Conservation (phyloP, 2,113 vertebrate genomes). For the Guaruba guarouba region DNA sequence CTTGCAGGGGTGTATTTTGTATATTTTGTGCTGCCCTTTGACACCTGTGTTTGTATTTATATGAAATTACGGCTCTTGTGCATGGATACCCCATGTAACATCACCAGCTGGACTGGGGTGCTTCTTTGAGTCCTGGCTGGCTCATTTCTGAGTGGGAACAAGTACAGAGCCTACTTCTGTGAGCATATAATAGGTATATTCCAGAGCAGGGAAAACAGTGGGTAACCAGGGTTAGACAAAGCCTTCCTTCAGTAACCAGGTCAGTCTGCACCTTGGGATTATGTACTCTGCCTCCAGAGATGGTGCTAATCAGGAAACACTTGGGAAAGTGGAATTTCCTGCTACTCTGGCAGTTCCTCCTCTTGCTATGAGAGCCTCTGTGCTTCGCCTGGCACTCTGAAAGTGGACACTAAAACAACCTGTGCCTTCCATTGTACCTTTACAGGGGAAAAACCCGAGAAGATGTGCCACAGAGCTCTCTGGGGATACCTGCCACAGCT, state of each 20-base stretch:
- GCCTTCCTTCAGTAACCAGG: not conserved
- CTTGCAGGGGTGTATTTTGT: not conserved
- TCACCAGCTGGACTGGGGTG: not conserved
- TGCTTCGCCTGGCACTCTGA: accelerated
- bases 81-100: accelerated
- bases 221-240: not conserved
- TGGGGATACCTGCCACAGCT: not conserved
- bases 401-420: not conserved
- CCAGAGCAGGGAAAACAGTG: not conserved
- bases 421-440: not conserved
- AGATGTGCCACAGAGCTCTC: not conserved
- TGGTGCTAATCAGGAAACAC: not conserved
- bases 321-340: conserved; percentile 22
- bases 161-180: not conserved
- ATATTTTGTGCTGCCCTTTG: not conserved
- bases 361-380: accelerated
- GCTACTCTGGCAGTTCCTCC: not conserved
- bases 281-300: not conserved
- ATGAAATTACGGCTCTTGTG: not conserved
- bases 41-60: not conserved
- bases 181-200: not conserved
- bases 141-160: not conserved
- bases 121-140: not conserved
- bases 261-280: not conserved
- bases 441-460: not conserved